Conservation (phyloP, 1,140 invertebrate genomes). For the Brachionus rotundiformis region DNA sequence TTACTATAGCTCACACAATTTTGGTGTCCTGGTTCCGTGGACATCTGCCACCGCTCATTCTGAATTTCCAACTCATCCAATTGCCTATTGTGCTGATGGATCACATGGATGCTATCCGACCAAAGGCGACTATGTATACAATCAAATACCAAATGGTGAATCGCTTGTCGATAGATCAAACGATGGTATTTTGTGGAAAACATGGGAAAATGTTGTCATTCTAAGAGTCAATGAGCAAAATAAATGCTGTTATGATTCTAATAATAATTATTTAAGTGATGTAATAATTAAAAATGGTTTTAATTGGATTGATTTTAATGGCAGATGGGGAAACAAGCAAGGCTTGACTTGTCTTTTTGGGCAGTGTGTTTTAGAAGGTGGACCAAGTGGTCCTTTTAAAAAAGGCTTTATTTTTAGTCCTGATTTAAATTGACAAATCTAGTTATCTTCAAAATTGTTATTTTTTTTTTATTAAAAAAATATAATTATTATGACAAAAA, state of each 20-base stretch:
- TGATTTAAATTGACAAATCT: constrained; percentile 4
- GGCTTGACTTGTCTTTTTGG: constrained; percentile 23
- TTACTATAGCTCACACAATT: constrained; percentile 38
- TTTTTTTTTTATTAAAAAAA: background rate
- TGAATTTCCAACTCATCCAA: constrained; percentile 29
- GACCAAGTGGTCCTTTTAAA: constrained; percentile 39
- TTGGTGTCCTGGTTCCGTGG: background rate
- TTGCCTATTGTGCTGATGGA: constrained; percentile 9
- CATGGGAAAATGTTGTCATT: constrained; percentile 21
- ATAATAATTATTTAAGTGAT: constrained; percentile 1
- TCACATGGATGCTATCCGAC: constrained; percentile 36
- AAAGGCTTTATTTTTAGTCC: constrained; percentile 25
- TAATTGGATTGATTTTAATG: constrained; percentile 31
- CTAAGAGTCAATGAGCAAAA: constrained; percentile 21
- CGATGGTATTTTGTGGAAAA: constrained; percentile 18
- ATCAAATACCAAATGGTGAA: constrained; percentile 23
- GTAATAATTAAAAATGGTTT: constrained; percentile 7
- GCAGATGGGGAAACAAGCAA: constrained; percentile 24
- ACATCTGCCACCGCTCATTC: background rate
- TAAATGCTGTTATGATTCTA: constrained; percentile 27
- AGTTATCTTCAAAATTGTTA: too few relatives aligned
- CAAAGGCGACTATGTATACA: constrained; percentile 29
- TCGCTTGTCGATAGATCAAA: background rate
- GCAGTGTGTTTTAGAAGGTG: constrained; percentile 40
- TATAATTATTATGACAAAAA: too few relatives aligned